A percentile compares a stretch with the other conserved stretches of the same genome.
These are phyloP conservation scores for Coracias cyanogaster DNA, from an alignment of 2,797 vertebrate genomes.

Conservation along the genomic window DNA sequence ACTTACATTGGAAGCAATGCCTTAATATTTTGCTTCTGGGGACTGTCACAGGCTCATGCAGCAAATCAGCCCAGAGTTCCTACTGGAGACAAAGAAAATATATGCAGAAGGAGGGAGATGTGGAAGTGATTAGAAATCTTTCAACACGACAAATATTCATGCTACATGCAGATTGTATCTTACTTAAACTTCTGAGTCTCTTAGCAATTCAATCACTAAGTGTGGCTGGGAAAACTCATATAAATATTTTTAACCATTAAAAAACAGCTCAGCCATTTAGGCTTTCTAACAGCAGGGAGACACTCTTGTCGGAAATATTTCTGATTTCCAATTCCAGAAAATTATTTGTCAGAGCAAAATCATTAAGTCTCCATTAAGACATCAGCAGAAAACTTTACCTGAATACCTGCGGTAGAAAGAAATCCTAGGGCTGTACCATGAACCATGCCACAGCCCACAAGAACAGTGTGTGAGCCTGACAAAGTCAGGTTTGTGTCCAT, in stretches of 20 bases:
- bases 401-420: background rate
- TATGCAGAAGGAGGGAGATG: background rate
- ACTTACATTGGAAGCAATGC: background rate
- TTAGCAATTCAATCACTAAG: background rate
- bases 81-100: background rate
- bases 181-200: background rate
- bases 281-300: background rate
- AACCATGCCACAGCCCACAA: background rate
- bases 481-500: background rate
- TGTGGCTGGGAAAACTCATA: background rate
- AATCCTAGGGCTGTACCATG: background rate
- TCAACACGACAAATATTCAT: background rate
- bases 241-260: background rate
- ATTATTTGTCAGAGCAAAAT: background rate
- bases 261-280: background rate
- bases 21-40: background rate
- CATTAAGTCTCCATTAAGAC: background rate
- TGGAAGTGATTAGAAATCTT: background rate
- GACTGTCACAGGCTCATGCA: background rate
- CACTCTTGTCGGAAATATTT: background rate
- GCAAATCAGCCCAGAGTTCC: background rate
- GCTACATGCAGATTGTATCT: background rate
- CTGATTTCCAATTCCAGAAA: background rate
- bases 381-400: background rate
- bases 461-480: background rate